phyloP scores from a whole-genome alignment of 2,797 vertebrate genomes.

The Silurus aristotelis region DNA sequence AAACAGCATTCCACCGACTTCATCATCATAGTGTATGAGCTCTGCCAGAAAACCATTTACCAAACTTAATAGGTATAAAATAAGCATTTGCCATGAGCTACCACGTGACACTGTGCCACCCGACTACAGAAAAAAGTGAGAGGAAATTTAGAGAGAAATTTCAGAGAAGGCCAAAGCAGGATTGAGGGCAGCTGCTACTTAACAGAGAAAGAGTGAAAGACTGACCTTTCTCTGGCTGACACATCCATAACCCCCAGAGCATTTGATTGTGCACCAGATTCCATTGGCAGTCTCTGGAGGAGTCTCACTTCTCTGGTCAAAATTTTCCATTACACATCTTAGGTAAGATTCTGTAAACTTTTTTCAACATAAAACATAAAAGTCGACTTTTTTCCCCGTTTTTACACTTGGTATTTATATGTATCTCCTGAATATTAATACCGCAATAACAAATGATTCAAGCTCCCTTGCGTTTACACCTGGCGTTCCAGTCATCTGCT shows the following conservation, averaged over 20 bases:
- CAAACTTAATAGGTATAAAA: slow-evolving; percentile 65
- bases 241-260: slow-evolving; percentile 45
- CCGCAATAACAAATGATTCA: background rate
- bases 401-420: background rate
- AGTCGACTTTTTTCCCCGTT: background rate
- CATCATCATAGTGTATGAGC: slow-evolving; percentile 39
- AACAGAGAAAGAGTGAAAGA: slow-evolving; percentile 27
- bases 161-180: slow-evolving; percentile 43
- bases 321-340: slow-evolving; percentile 46
- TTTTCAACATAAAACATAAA: slow-evolving; percentile 1
- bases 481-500: background rate
- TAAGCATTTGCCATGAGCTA: slow-evolving; percentile 58
- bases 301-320: slow-evolving; percentile 37
- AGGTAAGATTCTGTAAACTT: slow-evolving; percentile 26
- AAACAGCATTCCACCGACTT: slow-evolving; percentile 43
- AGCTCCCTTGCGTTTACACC: background rate
- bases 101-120: slow-evolving; percentile 35
- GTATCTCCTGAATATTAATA: background rate
- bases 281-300: slow-evolving; percentile 26
- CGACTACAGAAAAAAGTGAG: background rate
- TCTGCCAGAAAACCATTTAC: slow-evolving; percentile 62
- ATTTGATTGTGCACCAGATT: slow-evolving; percentile 46
- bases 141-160: slow-evolving; percentile 35
- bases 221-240: slow-evolving; percentile 56
- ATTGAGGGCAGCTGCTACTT: slow-evolving; percentile 44